Evolutionary conservation across 2,888 invertebrate genomes (phyloP).

Genomic region (Lottia scabra): DNA sequence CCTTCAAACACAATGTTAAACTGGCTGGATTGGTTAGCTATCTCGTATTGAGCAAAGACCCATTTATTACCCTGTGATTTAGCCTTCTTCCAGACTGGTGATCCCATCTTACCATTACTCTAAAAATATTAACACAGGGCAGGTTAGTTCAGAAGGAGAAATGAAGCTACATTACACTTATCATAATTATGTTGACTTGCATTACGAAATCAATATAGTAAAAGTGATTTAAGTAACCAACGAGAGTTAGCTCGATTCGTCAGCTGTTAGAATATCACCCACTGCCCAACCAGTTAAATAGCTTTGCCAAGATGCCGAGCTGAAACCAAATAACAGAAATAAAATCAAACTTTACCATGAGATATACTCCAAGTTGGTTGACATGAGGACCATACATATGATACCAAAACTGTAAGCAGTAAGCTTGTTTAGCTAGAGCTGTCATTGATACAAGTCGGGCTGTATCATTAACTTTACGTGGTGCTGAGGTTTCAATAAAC

Average conservation of each 20-base stretch:
- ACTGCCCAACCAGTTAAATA: too few species aligned
- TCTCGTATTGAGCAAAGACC: constrained; percentile 39
- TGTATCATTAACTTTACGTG: constrained; percentile 42
- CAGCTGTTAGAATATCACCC: too few species aligned
- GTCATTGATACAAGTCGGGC: constrained; percentile 44
- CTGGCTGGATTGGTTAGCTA: constrained; percentile 26
- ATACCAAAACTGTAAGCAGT: constrained; percentile 61
- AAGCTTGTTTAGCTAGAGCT: constrained; percentile 31
- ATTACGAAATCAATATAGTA: too few species aligned
- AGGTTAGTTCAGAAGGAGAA: too few species aligned
- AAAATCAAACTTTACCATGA: constrained; percentile 32
- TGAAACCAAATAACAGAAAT: background rate
- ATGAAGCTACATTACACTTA: too few species aligned
- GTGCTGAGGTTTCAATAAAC: constrained; percentile 49
- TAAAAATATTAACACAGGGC: constrained; percentile 20
- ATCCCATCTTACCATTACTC: constrained; percentile 33
- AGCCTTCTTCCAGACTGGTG: constrained; percentile 45
- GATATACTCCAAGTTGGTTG: constrained; percentile 46
- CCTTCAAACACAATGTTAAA: constrained; percentile 61
- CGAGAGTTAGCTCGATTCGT: too few species aligned
- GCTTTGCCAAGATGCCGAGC: too few species aligned
- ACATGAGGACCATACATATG: constrained; percentile 62
- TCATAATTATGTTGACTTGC: too few species aligned
- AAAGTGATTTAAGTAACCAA: too few species aligned
- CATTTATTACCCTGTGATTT: constrained; percentile 57